Conservation (phyloP, 2,888 invertebrate genomes). For the Phaedon cochleariae region DNA sequence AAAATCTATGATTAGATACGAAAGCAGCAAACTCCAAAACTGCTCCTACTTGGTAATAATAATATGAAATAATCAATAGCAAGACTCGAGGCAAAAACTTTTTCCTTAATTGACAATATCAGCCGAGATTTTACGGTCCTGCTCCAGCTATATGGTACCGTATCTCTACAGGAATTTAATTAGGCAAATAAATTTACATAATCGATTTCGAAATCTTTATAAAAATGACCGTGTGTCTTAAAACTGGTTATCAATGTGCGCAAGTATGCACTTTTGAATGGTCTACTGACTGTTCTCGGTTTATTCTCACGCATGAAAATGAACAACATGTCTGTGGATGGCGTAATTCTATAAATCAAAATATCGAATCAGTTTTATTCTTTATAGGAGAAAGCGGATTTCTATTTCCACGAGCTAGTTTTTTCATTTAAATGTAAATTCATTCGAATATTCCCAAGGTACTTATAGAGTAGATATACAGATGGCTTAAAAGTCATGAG, state of each 20-base stretch:
- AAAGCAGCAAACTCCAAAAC: too few relatives aligned
- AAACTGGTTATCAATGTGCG: conserved; percentile 19
- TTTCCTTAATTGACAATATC: conserved; percentile 28
- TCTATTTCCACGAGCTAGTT: background rate
- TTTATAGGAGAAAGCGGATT: background rate
- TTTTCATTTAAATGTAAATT: too few relatives aligned
- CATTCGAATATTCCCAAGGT: too few relatives aligned
- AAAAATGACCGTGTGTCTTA: conserved; percentile 23
- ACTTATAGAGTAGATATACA: too few relatives aligned
- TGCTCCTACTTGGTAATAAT: too few relatives aligned
- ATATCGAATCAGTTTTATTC: background rate
- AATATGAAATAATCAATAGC: too few relatives aligned
- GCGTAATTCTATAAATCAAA: background rate
- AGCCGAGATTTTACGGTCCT: conserved; percentile 2
- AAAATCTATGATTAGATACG: too few relatives aligned
- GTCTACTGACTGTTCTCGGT: background rate
- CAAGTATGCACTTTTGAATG: conserved; percentile 9
- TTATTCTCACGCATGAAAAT: background rate
- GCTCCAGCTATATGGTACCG: too few relatives aligned
- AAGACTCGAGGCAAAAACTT: too few relatives aligned
- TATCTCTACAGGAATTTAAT: conserved; percentile 36
- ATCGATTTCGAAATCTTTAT: conserved; percentile 36
- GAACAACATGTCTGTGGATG: background rate
- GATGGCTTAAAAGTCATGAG: too few relatives aligned
- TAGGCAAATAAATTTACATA: conserved; percentile 33